Base-by-base conservation (phyloP, 2,113 vertebrate species). In the Rutilus rutilus region DNA sequence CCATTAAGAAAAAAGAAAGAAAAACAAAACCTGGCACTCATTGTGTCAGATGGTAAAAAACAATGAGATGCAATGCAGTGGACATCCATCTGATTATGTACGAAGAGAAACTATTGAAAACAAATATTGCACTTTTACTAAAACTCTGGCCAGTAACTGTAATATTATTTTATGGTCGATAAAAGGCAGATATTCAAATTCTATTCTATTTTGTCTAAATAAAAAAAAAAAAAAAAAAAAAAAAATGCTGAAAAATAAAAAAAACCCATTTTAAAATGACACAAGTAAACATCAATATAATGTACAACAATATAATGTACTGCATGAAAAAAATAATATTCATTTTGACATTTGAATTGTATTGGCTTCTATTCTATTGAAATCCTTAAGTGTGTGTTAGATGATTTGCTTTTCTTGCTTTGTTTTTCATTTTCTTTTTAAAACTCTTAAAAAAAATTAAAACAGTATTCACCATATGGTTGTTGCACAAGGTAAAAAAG, bases 391-490 rank as follows among this genome's bases (percentile, higher is more conserved):
- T 25, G 23, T 6, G 11, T 12, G 11, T 62, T 62, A 62, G 25
- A 64, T 30, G 25, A 27, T 50, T 79, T 75, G 64, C 59, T 25
- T 84, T 90, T 78, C 79, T 87, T 57, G 12, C n/a, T 21, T 75
- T 45, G 27, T 65, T 67, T 64, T 52, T 52, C 15, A 60, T 65
- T 52, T 52, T 17, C 5, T 52, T 27, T 33, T 65, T 80, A 4
- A 82, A 73, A 1, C 36, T 23, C 79, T 52, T 83, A 87, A 5
- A 17, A 17, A 42, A n/a, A 78, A 45, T 45, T 30, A 64, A 62
- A 71, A 12, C 10, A 52, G 50, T 50, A 42, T 86, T 65, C 79
- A 62, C 87, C 81, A 82, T 86, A 85, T 90, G 86, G 10, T 81
- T 76, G 73, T 69, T 82, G 89, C 85, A 89, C 5, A 85, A 67